phyloP scores from a whole-genome alignment of 2,888 invertebrate genomes.

The Oscheius sp. region DNA sequence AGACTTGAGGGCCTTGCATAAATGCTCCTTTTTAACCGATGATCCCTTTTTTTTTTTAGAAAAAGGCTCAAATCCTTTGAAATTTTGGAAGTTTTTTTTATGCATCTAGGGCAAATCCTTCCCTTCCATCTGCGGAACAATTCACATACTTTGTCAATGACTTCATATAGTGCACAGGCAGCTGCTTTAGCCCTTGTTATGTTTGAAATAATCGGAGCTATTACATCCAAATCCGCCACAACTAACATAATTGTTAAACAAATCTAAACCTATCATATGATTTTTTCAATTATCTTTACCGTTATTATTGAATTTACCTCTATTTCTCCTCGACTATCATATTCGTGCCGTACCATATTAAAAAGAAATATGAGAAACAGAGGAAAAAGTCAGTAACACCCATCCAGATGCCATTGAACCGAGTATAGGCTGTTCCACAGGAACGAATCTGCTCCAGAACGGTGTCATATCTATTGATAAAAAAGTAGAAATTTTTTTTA shows the following conservation, averaged over 20 bases:
- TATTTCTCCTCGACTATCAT: conserved; percentile 34
- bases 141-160: conserved; percentile 71
- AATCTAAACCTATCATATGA: neutral
- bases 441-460: conserved; percentile 30
- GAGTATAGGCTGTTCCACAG: conserved; percentile 45
- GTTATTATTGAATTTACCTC: conserved; percentile 26
- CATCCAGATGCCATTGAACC: conserved; percentile 68
- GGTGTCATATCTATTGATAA: conserved; percentile 64
- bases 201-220: neutral
- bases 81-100: no score
- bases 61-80: no score
- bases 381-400: conserved; percentile 55
- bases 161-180: conserved; percentile 75
- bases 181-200: conserved; percentile 75
- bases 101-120: no score
- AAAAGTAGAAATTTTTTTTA: conserved; percentile 69
- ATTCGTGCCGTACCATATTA: conserved; percentile 58
- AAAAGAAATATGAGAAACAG: conserved; percentile 65
- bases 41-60: no score
- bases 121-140: no score
- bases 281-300: conserved; percentile 61
- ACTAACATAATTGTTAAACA: neutral
- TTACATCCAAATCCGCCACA: neutral
- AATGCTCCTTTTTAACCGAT: no score
- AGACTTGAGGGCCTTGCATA: no score